These are phyloP conservation scores for Cryptophagus acutangulus DNA, from an alignment of 2,888 invertebrate species.

Conservation along the genomic window DNA sequence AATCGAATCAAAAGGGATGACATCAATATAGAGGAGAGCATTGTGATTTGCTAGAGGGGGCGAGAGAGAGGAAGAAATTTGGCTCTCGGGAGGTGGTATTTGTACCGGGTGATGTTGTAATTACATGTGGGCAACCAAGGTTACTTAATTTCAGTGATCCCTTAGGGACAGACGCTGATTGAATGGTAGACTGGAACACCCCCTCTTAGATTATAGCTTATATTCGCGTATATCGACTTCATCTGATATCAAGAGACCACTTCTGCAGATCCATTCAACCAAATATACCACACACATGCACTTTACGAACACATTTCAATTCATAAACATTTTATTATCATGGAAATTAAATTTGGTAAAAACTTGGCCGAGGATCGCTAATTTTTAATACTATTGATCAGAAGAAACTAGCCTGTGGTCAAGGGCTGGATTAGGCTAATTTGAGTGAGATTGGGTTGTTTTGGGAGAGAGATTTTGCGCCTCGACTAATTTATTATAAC, in stretches of 20 bases:
- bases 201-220: constrained; percentile 24
- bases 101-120: constrained; percentile 39
- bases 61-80: constrained; percentile 13
- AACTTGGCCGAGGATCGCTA: too few species aligned
- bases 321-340: too few species aligned
- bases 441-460: too few species aligned
- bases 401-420: too few species aligned
- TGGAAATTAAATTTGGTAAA: too few species aligned
- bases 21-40: constrained; percentile 18
- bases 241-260: constrained; percentile 15
- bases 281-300: too few species aligned
- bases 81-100: constrained; percentile 34
- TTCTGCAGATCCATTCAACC: constrained; percentile 1
- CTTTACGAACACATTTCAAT: too few species aligned
- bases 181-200: constrained; percentile 34
- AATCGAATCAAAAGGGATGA: constrained; percentile 30
- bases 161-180: constrained; percentile 42
- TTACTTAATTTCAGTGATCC: constrained; percentile 43
- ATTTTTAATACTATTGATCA: too few species aligned
- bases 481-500: too few species aligned
- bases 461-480: too few species aligned
- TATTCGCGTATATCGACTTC: constrained; percentile 22
- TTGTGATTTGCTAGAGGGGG: too few species aligned
- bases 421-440: too few species aligned
- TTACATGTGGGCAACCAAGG: constrained; percentile 43